A percentile compares a stretch with the other conserved stretches of the same genome.
Evolutionary conservation across 2,888 invertebrate species (phyloP).

Genomic region (Gnatocerus cornutus): DNA sequence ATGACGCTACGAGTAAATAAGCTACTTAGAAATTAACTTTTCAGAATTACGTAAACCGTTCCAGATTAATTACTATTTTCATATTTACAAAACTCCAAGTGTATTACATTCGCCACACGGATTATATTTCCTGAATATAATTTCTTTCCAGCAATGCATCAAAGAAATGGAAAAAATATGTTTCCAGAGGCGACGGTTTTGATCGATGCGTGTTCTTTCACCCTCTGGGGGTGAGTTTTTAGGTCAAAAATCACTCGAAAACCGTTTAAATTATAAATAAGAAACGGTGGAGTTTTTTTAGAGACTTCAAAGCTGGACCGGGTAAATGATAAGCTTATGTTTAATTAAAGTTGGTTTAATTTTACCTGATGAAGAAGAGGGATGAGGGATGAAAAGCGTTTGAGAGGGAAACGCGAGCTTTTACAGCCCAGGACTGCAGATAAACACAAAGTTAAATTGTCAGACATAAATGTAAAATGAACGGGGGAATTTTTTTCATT

Average conservation of each 20-base stretch:
- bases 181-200: slow-evolving; percentile 26
- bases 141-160: slow-evolving; percentile 40
- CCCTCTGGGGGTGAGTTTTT: slow-evolving; percentile 20
- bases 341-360: slow-evolving; percentile 32
- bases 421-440: too few species aligned
- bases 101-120: slow-evolving; percentile 34
- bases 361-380: slow-evolving; percentile 20
- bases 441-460: too few species aligned
- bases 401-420: too few species aligned
- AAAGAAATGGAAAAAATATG: slow-evolving; percentile 45
- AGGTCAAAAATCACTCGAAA: slow-evolving; percentile 13
- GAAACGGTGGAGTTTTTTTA: not conserved
- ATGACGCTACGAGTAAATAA: slow-evolving; percentile 27
- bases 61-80: slow-evolving; percentile 14
- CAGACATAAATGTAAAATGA: too few species aligned
- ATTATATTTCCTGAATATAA: slow-evolving; percentile 41
- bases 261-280: slow-evolving; percentile 34
- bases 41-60: slow-evolving; percentile 5
- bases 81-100: too few species aligned
- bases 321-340: slow-evolving; percentile 21
- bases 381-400: not conserved
- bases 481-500: too few species aligned
- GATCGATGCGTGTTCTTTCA: slow-evolving; percentile 23
- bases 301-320: not conserved
- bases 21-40: slow-evolving; percentile 36